Base-by-base conservation (phyloP, 1,140 invertebrate species). In the Aphaenogaster floridana region DNA sequence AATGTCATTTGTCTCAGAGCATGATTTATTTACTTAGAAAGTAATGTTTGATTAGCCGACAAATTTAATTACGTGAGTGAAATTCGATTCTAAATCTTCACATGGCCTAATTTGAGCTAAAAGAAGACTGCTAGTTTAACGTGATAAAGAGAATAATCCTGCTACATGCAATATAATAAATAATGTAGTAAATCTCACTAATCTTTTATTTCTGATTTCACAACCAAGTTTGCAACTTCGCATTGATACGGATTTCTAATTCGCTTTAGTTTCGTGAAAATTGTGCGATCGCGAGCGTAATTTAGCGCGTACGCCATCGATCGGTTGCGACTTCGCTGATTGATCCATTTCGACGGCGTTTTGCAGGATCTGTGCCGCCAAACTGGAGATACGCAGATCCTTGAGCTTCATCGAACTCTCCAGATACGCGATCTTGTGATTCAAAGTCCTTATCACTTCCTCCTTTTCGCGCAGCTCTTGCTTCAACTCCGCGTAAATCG, bases 321-420 rank as follows among this genome's bases (percentile, higher is more conserved):
- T 74, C 17, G 63, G 63, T 59, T 88, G 86, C 4, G 61, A 72
- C 57, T 72, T 86, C 15, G 34, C 34, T n/a, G 69, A 50, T 9
- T 89, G 86, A 15, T 89, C 66, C 15, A 83, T 86, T n/a, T 89
- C 83, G 17, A 87, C 79, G 1, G 64, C 48, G 8, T 90, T 86
- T 45, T 88, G 83, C 5, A 91, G 36, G 5, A 93, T 83, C 21
- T 92, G 91, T n/a, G 68, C 66, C 0, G 92, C 64, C 21, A 97
- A 86, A 71, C 96, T 95, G 0, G 94, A 94, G 59, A 96, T 96
- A 9, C 95, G 93, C 68, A 95, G 92, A 71, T 96, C 94, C 89
- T 96, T 96, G 4, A 96, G 84, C 57, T 95, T 94, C 54, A 96
- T 90, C n/a, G 96, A 92, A 66, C 93, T 95, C 79, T 96, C 96